A percentile compares a stretch with the other conserved stretches of the same genome.
Evolutionary conservation across 2,113 vertebrate species (phyloP).

Genomic region (Burhinus bistriatus): DNA sequence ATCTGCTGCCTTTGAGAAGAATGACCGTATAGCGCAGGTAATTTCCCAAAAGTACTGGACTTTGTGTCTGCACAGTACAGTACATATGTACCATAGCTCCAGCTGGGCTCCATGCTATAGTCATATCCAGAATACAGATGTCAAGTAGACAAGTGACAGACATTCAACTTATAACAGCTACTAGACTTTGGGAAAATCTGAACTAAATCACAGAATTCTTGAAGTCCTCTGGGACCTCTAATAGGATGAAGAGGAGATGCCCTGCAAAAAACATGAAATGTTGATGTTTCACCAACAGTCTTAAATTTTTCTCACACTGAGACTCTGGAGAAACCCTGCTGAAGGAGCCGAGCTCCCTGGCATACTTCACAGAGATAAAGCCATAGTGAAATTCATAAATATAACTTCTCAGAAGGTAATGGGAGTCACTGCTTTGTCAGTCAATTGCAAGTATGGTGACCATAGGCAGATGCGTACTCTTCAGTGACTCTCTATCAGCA

Average conservation of each 20-base stretch:
- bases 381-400: not conserved
- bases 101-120: not conserved
- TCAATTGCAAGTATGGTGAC: not conserved
- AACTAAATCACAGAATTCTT: not conserved
- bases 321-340: not conserved
- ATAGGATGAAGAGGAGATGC: not conserved
- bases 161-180: not conserved
- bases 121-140: not conserved
- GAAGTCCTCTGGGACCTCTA: not conserved
- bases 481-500: not conserved
- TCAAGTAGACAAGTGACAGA: not conserved
- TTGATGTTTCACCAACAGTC: not conserved
- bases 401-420: not conserved
- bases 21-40: not conserved
- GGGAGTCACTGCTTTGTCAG: not conserved
- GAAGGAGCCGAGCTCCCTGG: not conserved
- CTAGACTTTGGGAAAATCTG: not conserved
- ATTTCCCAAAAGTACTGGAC: not conserved
- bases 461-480: accelerated
- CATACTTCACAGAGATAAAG: not conserved
- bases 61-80: not conserved
- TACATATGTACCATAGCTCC: accelerated
- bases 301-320: not conserved
- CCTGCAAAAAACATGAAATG: not conserved
- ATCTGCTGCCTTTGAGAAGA: not conserved